Evolutionary conservation across 2,888 invertebrate genomes (phyloP).

Genomic region (Acronicta psi): DNA sequence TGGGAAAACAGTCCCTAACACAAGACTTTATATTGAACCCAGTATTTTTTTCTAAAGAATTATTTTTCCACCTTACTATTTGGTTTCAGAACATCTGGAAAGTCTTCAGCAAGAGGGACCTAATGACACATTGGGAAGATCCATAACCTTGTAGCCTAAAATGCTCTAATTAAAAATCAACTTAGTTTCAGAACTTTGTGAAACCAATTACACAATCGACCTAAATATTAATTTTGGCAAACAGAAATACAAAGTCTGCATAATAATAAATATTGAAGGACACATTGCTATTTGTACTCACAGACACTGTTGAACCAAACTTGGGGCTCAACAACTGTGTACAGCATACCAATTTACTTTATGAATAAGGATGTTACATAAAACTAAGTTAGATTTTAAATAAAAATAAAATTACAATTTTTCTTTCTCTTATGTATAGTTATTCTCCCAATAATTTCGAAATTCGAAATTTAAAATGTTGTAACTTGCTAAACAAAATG

Average conservation of each 20-base stretch:
- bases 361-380: slow-evolving; percentile 16
- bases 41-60: no score
- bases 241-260: slow-evolving; percentile 56
- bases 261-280: slow-evolving; percentile 56
- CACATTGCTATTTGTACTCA: slow-evolving; percentile 49
- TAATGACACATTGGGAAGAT: no score
- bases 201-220: slow-evolving; percentile 49
- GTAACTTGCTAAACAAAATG: slow-evolving; percentile 13
- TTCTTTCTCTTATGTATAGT: not conserved
- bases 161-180: not conserved
- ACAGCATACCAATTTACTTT: slow-evolving; percentile 43
- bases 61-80: no score
- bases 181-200: slow-evolving; percentile 11
- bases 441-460: not conserved
- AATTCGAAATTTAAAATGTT: slow-evolving; percentile 1
- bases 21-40: no score
- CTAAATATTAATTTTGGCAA: slow-evolving; percentile 56
- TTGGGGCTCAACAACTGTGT: slow-evolving; percentile 29
- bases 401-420: slow-evolving; percentile 4
- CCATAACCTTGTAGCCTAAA: no score
- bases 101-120: no score
- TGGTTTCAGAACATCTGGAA: no score
- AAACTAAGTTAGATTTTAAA: slow-evolving; percentile 29
- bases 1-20: no score
- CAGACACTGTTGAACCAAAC: slow-evolving; percentile 47